These are phyloP conservation scores for Liodrosophila aerea DNA, from an alignment of 2,888 invertebrate genomes.

Conservation along the genomic window DNA sequence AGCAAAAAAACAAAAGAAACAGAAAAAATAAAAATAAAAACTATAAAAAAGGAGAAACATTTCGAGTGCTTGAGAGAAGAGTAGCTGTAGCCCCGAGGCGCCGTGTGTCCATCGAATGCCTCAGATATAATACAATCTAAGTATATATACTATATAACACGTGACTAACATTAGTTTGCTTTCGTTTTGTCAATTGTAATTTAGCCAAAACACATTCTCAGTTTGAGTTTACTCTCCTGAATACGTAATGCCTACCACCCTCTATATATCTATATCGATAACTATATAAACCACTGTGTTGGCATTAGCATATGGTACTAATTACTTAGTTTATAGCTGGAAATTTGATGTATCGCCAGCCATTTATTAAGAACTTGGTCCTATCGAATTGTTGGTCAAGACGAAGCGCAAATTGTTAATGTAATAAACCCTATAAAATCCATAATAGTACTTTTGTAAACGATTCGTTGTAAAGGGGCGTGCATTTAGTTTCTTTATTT, in stretches of 20 bases:
- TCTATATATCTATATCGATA: slow-evolving; percentile 7
- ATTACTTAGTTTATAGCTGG: slow-evolving; percentile 23
- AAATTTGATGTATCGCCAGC: slow-evolving; percentile 15
- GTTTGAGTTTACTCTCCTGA: slow-evolving; percentile 25
- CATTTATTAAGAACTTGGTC: slow-evolving; percentile 27
- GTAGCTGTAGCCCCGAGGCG: slow-evolving; percentile 5
- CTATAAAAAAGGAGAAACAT: no score
- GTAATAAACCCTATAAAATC: slow-evolving; percentile 45
- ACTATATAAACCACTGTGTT: slow-evolving; percentile 25
- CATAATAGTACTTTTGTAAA: slow-evolving; percentile 30
- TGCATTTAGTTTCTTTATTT: slow-evolving; percentile 57
- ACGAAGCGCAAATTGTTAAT: slow-evolving; percentile 73
- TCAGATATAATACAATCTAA: no score
- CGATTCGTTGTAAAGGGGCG: slow-evolving; percentile 33
- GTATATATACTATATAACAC: no score
- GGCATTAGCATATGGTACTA: slow-evolving; percentile 17
- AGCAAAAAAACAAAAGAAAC: not conserved
- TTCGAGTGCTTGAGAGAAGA: no score
- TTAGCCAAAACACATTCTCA: slow-evolving; percentile 13
- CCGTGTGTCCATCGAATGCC: no score
- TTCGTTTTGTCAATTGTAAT: slow-evolving; percentile 18
- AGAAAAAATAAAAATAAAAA: no score
- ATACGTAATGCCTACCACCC: slow-evolving; percentile 22
- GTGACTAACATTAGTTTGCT: slow-evolving; percentile 11
- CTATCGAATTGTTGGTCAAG: slow-evolving; percentile 47